Evolutionary conservation across 2,888 invertebrate species (phyloP), one percentile per base, ranked within the genome.

Genomic region (Sylvicola fuscatus): DNA sequence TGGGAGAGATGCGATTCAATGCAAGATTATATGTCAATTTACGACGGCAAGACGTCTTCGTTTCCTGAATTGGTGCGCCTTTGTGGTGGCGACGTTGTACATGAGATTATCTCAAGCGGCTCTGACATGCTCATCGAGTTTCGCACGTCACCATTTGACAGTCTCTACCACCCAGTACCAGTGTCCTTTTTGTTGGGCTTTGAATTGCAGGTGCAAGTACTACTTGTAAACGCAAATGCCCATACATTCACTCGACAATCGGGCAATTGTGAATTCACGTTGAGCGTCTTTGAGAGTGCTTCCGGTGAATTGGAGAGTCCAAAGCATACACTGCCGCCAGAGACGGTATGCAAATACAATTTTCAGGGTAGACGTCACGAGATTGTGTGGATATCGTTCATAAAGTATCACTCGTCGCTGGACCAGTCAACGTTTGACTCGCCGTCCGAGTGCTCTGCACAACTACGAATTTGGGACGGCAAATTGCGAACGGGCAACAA

Each of bases 1-100:
- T 80, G 79, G 77, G 78, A 80, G 57, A 76, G 79, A 56, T 81
- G 81, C 56, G 79, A 80, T 53, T 71, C 75, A 46, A 77, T 78
- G 40, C 80, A 80, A 55, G 82, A 83, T 58, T 80, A 78, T 53
- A 60, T 84, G 44, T 79, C 80, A 21, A 77, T 84, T 36, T 75
- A 78, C 64, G 83, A 84, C 50, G 84, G 84, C 1, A 65, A 70
- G 27, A 71, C 72, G 12, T 64, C 69, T 11, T 66, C 69, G 36
- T 70, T 73, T n/a, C 76, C 80, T 1, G 68, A 79, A 7, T 58
- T 84, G 39, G 74, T 81, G 5, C 68, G 81, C 40, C 65, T 84
- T 40, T 84, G 84, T 53, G 83, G 82, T 4, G 80, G 81, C 2
- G 83, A 83, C 49, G 73, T 75, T 1, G 74, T 83, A 1, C 80